Evolutionary conservation across 1,140 invertebrate species (phyloP), one percentile per base, ranked within the genome.

Genomic region (Pseudachorutes palmiensis): DNA sequence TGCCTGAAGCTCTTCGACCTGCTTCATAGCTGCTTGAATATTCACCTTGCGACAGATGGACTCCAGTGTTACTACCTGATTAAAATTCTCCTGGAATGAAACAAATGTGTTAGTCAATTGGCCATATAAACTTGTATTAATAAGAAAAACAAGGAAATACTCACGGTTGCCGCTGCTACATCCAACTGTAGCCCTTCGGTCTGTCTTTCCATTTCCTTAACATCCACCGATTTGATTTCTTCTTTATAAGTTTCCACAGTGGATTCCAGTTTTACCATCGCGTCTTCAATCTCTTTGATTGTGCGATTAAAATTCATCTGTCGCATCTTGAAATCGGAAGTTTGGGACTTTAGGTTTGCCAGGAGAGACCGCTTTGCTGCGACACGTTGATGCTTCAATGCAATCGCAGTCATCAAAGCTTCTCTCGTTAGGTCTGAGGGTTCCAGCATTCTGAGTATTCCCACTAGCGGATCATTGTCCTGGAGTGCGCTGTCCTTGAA

Each of bases 11-110:
- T 41, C 19, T 41, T 41, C 36, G 5, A 19, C 36, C 19, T 41
- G 5, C 48, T 64, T 64, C 62, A 64, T 30, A 48, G 51, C 41
- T 49, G 32, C 62, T 49, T 64, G n/a, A 26, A 30, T 30, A 30
- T 64, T 51, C 41, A 48, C 62, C 32, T 64, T 51, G 51, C 31
- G 32, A n/a, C 49, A 41, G 19, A 41, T 41, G 19, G 36, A 41
- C 36, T 5, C 36, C 19, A 19, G 5, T 41, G 36, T 41, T 41
- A 19, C 5, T 41, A 41, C 36, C 19, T 41, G 36, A 41, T 5
- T 41, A 19, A 9, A 41, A 19, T n/a, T n/a, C n/a, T n/a, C n/a
- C 36, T 19, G 36, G 36, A 19, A 5, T 41, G 36, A 9, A 41
- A 41, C 36, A 41, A 41, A 41, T 41, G 19, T 41, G 19, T 19